Conservation (phyloP, 2,888 invertebrate genomes). For the Pandemis corylana region DNA sequence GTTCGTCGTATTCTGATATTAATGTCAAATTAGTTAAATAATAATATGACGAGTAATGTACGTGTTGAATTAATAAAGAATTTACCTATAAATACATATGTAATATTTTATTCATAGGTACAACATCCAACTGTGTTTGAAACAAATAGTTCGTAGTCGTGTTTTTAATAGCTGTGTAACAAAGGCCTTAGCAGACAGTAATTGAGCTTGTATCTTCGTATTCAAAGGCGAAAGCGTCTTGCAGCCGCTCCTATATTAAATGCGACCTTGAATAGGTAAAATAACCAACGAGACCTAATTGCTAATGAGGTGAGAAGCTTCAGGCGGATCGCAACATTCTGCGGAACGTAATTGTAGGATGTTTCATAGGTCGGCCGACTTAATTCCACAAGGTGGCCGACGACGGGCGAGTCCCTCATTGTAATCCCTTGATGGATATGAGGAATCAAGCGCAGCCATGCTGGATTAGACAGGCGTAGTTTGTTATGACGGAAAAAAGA, state of each 20-base stretch:
- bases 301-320: background rate
- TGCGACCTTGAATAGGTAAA: background rate
- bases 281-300: background rate
- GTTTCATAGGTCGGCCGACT: constrained; percentile 53
- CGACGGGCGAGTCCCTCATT: constrained; percentile 51
- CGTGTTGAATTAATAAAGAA: constrained; percentile 80
- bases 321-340: background rate
- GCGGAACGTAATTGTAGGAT: constrained; percentile 56
- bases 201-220: too few species aligned
- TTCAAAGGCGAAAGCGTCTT: background rate
- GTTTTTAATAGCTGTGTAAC: background rate
- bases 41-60: constrained; percentile 60
- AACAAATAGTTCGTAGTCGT: background rate
- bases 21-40: constrained; percentile 74
- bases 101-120: constrained; percentile 22
- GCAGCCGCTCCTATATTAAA: background rate
- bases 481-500: background rate
- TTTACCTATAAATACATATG: constrained; percentile 72
- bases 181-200: too few species aligned
- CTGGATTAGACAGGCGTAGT: background rate
- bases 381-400: constrained; percentile 61
- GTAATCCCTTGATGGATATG: constrained; percentile 65
- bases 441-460: constrained; percentile 15
- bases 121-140: background rate
- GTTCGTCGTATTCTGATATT: constrained; percentile 62